phyloP scores from a whole-genome alignment of 53 echinoderm and acorn worm genomes.

The Luidia sarsii region DNA sequence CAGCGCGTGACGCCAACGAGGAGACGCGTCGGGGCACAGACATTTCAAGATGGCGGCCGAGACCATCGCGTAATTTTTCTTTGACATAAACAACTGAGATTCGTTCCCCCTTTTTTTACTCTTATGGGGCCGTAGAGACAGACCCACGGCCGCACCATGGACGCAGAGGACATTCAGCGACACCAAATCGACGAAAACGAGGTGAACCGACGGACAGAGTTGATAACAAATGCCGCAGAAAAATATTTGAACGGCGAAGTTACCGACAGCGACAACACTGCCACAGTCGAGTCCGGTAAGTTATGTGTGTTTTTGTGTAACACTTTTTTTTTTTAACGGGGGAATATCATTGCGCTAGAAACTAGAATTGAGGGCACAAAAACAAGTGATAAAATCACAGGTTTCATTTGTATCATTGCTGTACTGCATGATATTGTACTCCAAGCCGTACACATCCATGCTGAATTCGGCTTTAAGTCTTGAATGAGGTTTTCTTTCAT shows the following conservation, averaged over 20 bases:
- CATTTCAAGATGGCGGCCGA: constrained; percentile 54
- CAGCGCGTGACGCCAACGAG: background rate
- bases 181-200: constrained; percentile 47
- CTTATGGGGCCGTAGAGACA: constrained; percentile 23
- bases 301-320: background rate
- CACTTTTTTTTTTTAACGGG: too few relatives aligned
- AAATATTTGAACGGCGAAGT: constrained; percentile 60
- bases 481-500: too few relatives aligned
- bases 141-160: constrained; percentile 29
- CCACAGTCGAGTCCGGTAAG: constrained; percentile 36
- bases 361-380: too few relatives aligned
- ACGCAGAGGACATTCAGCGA: constrained; percentile 48
- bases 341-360: too few relatives aligned
- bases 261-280: constrained; percentile 32
- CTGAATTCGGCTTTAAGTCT: too few relatives aligned
- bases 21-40: constrained; percentile 28
- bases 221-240: constrained; percentile 43
- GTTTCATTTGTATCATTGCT: too few relatives aligned
- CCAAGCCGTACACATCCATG: too few relatives aligned
- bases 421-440: too few relatives aligned
- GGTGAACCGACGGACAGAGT: constrained; percentile 41
- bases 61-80: constrained; percentile 50
- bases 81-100: constrained; percentile 56
- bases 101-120: background rate
- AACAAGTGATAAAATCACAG: too few relatives aligned